Percentiles rank a stretch among this genome's conserved stretches.
Evolutionary conservation across 1,140 invertebrate species (phyloP).

Genomic region (Drosophila suzukii): DNA sequence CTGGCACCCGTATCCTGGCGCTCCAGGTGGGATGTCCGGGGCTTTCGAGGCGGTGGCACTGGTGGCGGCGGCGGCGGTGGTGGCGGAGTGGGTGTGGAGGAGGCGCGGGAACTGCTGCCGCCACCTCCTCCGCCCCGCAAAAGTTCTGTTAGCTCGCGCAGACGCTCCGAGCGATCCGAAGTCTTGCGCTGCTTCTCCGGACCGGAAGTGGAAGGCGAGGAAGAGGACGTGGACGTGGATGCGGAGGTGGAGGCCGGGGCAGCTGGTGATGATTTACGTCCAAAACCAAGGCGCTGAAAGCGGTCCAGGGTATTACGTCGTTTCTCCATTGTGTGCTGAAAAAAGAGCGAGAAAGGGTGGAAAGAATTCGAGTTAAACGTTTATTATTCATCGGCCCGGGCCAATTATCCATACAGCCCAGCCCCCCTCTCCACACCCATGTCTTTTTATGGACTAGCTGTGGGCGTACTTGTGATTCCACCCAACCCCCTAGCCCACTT

Average conservation of each 20-base stretch:
- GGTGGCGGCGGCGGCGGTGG: slow-evolving; percentile 79
- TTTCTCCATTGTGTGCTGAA: slow-evolving; percentile 78
- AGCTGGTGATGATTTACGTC: slow-evolving; percentile 85
- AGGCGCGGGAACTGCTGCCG: slow-evolving; percentile 69
- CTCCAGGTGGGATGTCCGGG: slow-evolving; percentile 51
- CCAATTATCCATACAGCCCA: slow-evolving; percentile 4
- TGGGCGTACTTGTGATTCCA: slow-evolving; percentile 37
- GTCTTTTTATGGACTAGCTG: slow-evolving; percentile 55
- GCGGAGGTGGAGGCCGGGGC: slow-evolving; percentile 78
- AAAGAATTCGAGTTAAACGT: slow-evolving; percentile 40
- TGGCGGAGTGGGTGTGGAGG: slow-evolving; percentile 82
- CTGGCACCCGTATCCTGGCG: slow-evolving; percentile 58
- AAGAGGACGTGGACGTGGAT: slow-evolving; percentile 12
- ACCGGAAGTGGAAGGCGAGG: slow-evolving; percentile 17
- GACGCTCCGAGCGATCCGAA: slow-evolving; percentile 87
- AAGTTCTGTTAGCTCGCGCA: slow-evolving; percentile 91
- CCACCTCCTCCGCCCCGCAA: slow-evolving; percentile 85
- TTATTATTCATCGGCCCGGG: slow-evolving; percentile 36
- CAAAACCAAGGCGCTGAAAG: slow-evolving; percentile 90
- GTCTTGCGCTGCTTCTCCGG: slow-evolving; percentile 77
- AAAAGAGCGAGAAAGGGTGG: slow-evolving; percentile 16
- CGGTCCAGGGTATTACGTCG: slow-evolving; percentile 89
- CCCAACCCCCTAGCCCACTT: not conserved
- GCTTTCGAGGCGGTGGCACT: slow-evolving; percentile 72
- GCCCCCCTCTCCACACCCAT: not conserved